Evolutionary conservation across 2,888 invertebrate genomes (phyloP).

Genomic region (Portevinia maculata): DNA sequence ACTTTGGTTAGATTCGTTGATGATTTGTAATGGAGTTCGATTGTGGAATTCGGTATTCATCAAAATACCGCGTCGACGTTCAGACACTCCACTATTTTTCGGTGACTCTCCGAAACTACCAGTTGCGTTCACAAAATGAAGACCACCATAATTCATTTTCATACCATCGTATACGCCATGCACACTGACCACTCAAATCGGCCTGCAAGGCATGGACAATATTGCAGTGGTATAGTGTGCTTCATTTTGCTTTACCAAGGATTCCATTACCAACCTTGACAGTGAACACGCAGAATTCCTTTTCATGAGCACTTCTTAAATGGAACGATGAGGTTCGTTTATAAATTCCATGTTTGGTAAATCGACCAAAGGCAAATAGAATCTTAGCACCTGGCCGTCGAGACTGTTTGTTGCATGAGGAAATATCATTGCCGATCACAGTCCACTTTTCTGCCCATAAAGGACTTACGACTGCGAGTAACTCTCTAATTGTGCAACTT

Average conservation of each 20-base stretch:
- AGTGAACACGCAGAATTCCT: slow-evolving; percentile 60
- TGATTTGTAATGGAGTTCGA: too few species aligned
- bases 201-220: neutral
- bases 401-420: slow-evolving; percentile 54
- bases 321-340: slow-evolving; percentile 23
- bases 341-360: slow-evolving; percentile 61
- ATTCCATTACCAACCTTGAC: slow-evolving; percentile 62
- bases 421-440: slow-evolving; percentile 47
- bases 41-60: too few species aligned
- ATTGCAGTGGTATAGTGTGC: slow-evolving; percentile 5
- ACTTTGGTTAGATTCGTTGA: too few species aligned
- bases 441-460: slow-evolving; percentile 34
- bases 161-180: too few species aligned
- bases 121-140: too few species aligned
- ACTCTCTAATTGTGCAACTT: slow-evolving; percentile 67
- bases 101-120: too few species aligned
- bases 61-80: too few species aligned
- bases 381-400: slow-evolving; percentile 65
- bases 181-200: neutral
- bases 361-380: slow-evolving; percentile 43
- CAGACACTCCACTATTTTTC: too few species aligned
- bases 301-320: slow-evolving; percentile 35
- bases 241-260: slow-evolving; percentile 6
- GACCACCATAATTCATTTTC: too few species aligned
- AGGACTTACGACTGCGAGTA: slow-evolving; percentile 38